Base-by-base conservation (phyloP, 2,888 invertebrate genomes). In the Eilema caniola region DNA sequence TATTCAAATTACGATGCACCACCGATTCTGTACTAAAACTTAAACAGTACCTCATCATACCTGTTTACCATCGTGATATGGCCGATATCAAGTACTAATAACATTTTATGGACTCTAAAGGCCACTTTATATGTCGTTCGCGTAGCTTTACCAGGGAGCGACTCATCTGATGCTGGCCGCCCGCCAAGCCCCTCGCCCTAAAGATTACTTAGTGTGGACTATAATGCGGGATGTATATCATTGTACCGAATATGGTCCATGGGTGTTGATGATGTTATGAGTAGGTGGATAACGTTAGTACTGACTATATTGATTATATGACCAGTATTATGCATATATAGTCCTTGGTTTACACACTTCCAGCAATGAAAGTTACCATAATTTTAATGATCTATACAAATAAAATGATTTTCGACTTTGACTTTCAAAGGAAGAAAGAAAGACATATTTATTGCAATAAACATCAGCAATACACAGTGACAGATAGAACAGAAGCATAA, bases 101-200 rank as follows among this genome's bases (percentile, higher is more conserved):
- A 72, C 64, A 64, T 78, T 82, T 82, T 82, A 83, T 79, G 62
- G 70, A 69, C 76, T 73, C 73, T 76, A 75, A 81, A 83, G 75
- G 76, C 72, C 56, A 71, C 73, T 81, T 81, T 81, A 80, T 83
- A 83, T 78, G 77, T 77, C 77, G 75, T 80, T 81, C 76, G 74
- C 73, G 78, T 78, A 72, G 75, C 65, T 77, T 72, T 67, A 70
- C 72, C 68, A 62, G 67, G 62, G 65, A 62, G 68, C 75, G 70
- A 74, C 71, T 75, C 74, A 75, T 78, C 72, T 66, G 67, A 69
- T 23, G 1, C 77, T 84, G 84, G 84, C 78, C 24, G 8, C 14
- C 57, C 63, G 85, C 85, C 84, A 84, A 83, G 73, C 68, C 77
- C 77, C 77, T 3, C 64, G 69, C 76, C 63, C 71, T 76, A 73